Percentiles rank a stretch among this genome's conserved stretches.
phyloP scores from a whole-genome alignment of 1,140 invertebrate species.

The Meloidogyne chitwoodi region DNA sequence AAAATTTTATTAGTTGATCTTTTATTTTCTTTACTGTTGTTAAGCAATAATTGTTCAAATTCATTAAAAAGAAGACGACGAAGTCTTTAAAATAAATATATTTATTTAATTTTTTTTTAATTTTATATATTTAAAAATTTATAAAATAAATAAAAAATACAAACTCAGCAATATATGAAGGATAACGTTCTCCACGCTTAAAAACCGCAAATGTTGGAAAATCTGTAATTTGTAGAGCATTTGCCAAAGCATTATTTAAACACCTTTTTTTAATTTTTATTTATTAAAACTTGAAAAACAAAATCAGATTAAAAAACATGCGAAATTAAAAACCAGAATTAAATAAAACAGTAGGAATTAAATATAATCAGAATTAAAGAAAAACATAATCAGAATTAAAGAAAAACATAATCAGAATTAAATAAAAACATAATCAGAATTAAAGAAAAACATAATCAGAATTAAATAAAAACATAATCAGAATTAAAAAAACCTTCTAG shows the following conservation, averaged over 20 bases:
- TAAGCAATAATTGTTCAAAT: slow-evolving; percentile 32
- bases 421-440: no score
- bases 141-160: slow-evolving; percentile 23
- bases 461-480: background rate
- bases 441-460: no score
- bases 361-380: no score
- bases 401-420: no score
- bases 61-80: slow-evolving; percentile 37
- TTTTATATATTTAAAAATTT: no score
- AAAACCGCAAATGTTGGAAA: slow-evolving; percentile 57
- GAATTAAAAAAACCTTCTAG: slow-evolving; percentile 39
- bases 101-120: no score
- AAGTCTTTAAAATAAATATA: slow-evolving; percentile 27
- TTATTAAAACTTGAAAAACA: no score
- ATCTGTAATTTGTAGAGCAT: slow-evolving; percentile 46
- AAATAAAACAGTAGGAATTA: no score
- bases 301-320: no score
- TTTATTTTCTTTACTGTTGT: slow-evolving; percentile 18
- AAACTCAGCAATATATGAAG: slow-evolving; percentile 48
- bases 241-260: slow-evolving; percentile 41
- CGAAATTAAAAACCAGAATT: no score
- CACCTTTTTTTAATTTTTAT: no score
- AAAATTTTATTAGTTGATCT: background rate
- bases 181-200: slow-evolving; percentile 50
- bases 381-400: no score